Conservation (phyloP, 2,113 vertebrate genomes). For the Cairina moschata region DNA sequence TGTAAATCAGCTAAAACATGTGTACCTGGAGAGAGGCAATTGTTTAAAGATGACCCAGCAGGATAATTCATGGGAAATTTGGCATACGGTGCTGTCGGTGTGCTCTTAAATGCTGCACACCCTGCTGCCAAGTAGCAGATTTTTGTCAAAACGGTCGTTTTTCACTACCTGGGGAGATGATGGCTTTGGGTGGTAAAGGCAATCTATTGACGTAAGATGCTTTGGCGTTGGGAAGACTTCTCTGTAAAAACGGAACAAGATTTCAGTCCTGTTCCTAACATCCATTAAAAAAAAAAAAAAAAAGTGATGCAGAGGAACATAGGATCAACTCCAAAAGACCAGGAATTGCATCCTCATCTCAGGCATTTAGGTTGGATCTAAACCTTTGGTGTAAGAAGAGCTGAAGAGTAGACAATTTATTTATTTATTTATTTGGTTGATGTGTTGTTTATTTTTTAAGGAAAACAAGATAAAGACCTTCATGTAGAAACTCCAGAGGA, state of each 20-base stretch:
- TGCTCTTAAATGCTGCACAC: not conserved
- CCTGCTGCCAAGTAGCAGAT: rapidly evolving
- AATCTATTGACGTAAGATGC: rapidly evolving
- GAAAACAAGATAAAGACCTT: not conserved
- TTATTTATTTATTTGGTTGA: too few relatives aligned
- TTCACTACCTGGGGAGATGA: not conserved
- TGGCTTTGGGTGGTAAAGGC: not conserved
- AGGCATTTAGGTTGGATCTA: not conserved
- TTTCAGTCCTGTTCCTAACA: not conserved
- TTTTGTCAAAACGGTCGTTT: not conserved
- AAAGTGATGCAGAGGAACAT: not conserved
- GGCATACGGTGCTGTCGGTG: not conserved
- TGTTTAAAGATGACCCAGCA: not conserved
- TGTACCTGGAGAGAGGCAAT: not conserved
- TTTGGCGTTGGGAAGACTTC: not conserved
- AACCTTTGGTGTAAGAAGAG: not conserved
- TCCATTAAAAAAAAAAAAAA: too few relatives aligned
- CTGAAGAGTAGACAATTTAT: too few relatives aligned
- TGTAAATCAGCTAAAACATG: not conserved
- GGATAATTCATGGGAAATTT: not conserved
- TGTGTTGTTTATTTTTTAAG: not conserved
- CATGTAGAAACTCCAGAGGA: not conserved
- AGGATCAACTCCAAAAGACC: not conserved
- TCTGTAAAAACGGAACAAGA: not conserved
- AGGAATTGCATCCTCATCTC: not conserved